These are phyloP conservation scores for Leptobrachium ailaonicum DNA, from an alignment of 2,113 vertebrate genomes.

Conservation along the genomic window DNA sequence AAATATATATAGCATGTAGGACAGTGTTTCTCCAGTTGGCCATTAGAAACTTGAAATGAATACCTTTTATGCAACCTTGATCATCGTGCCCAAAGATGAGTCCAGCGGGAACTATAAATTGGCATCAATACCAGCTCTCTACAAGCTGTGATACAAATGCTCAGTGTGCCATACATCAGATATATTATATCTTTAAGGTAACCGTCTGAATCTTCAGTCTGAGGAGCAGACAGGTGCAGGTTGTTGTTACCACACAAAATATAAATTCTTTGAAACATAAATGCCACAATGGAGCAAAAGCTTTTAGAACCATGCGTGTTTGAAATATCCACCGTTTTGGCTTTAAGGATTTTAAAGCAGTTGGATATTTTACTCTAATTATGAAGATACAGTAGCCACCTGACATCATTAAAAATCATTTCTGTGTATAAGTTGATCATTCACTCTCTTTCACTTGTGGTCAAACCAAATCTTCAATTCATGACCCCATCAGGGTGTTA, in stretches of 20 bases:
- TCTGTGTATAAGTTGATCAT: no score
- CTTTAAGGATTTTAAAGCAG: no score
- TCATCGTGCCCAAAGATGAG: constrained; percentile 25
- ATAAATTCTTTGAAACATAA: background rate
- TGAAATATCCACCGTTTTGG: no score
- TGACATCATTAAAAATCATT: no score
- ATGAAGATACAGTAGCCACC: no score
- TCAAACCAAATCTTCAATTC: no score
- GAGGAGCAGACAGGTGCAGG: background rate
- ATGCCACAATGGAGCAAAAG: background rate
- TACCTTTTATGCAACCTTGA: constrained; percentile 38
- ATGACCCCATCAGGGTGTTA: no score
- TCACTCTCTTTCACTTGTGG: no score
- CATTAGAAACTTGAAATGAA: constrained; percentile 21
- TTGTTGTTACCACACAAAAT: background rate
- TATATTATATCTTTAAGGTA: constrained; percentile 7
- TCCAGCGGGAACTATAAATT: constrained; percentile 19
- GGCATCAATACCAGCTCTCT: constrained; percentile 27
- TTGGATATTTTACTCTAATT: no score
- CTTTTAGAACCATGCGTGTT: no score
- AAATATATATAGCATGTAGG: constrained; percentile 4
- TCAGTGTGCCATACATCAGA: constrained; percentile 17
- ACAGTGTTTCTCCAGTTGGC: constrained; percentile 29
- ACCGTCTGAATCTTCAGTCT: constrained; percentile 11
- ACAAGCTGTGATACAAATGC: constrained; percentile 13